These are phyloP conservation scores for cattle (Bos taurus) DNA, from an alignment of 2,113 vertebrate species.

Conservation along the genomic window ARS-UCD2.0 NC_037339.1:84335001-84335500, in stretches of 20 bases:
- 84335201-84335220: accelerated
- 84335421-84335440: background rate
- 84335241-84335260: background rate
- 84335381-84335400: background rate
- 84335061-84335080: background rate
- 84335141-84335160: background rate
- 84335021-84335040: background rate
- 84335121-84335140: background rate
- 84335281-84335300: background rate
- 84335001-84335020: background rate
- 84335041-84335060: background rate
- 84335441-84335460: background rate
- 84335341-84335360: background rate
- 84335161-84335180: background rate
- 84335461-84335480: background rate
- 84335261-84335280: background rate
- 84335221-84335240: accelerated
- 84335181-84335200: background rate
- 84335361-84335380: too few relatives aligned
- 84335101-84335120: background rate
- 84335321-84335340: background rate
- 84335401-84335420: background rate
- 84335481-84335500: background rate
- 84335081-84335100: background rate
- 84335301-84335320: accelerated